Conservation (phyloP, 2,113 vertebrate species). For the Larimichthys polyactis region DNA sequence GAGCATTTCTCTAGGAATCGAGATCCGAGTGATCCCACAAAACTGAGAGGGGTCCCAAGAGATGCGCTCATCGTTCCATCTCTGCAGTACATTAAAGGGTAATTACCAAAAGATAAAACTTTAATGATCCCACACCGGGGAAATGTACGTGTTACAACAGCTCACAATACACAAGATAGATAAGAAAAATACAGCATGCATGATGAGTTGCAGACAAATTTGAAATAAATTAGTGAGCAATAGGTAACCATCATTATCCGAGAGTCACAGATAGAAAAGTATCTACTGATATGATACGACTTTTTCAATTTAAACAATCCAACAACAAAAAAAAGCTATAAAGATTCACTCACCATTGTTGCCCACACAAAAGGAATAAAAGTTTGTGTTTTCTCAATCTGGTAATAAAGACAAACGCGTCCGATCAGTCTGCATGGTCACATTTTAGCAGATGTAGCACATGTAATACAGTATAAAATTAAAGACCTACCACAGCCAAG, state of each 20-base stretch:
- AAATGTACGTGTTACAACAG: no score
- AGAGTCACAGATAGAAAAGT: background rate
- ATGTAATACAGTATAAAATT: background rate
- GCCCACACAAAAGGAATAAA: constrained; percentile 76
- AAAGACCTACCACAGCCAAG: constrained; percentile 74
- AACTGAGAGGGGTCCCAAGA: constrained; percentile 76
- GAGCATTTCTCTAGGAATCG: constrained; percentile 66
- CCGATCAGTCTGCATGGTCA: background rate
- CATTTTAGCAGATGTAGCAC: background rate
- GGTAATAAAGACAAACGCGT: constrained; percentile 21
- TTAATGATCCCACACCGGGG: no score
- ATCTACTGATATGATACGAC: background rate
- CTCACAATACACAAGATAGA: no score
- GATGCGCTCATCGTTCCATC: constrained; percentile 73
- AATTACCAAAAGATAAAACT: background rate
- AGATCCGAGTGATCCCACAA: constrained; percentile 73
- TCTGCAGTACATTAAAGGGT: constrained; percentile 43
- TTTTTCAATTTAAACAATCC: background rate
- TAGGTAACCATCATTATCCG: background rate
- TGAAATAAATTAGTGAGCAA: background rate
- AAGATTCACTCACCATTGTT: constrained; percentile 46
- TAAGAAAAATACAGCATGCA: no score
- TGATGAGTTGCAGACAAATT: background rate
- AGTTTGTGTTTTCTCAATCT: constrained; percentile 81
- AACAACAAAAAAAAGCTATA: background rate